phyloP scores from a whole-genome alignment of 2,888 invertebrate species.

The Thymelicus sylvestris region DNA sequence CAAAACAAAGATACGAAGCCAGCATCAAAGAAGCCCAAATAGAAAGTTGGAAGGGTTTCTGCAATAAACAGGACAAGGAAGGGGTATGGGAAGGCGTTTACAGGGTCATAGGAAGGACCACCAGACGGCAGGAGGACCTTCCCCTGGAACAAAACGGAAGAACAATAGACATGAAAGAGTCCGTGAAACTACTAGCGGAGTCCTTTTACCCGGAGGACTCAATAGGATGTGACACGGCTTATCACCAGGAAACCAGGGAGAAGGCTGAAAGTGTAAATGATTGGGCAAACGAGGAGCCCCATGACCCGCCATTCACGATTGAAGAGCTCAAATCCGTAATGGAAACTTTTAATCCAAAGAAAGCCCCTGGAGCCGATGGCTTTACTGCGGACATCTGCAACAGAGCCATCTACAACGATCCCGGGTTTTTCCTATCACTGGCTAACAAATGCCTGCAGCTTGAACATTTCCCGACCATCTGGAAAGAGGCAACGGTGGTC shows the following conservation, averaged over 20 bases:
- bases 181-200: not conserved
- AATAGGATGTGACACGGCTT: accelerated
- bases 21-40: no score
- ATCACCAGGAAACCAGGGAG: not conserved
- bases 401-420: not conserved
- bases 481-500: no score
- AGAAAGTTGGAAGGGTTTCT: no score
- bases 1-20: no score
- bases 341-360: not conserved
- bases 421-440: not conserved
- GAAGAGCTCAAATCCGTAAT: not conserved
- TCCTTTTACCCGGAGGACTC: not conserved
- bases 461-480: no score
- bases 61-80: not conserved
- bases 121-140: not conserved
- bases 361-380: not conserved
- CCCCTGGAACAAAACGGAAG: not conserved
- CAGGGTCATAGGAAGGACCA: not conserved
- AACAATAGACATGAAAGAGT: not conserved
- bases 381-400: not conserved
- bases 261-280: not conserved
- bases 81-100: not conserved
- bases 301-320: not conserved
- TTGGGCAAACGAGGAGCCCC: no score
- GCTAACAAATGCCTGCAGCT: no score